Base-by-base conservation (phyloP, 2,888 invertebrate genomes). In the Neria commutata region DNA sequence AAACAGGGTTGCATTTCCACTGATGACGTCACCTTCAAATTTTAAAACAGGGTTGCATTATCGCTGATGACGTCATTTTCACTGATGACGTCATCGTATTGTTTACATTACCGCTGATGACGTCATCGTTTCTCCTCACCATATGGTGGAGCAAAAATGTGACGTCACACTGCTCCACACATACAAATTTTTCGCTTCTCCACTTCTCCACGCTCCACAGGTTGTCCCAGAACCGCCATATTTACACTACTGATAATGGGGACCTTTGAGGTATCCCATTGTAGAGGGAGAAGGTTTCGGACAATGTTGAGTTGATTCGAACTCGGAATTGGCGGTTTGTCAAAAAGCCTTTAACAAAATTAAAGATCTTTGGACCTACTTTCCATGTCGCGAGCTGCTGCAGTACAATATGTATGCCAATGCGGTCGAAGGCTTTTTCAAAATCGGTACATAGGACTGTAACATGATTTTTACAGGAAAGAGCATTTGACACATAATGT, bases 401-500 rank as follows among this genome's bases (percentile, higher is more conserved):
- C 23, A 55, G 45, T 21, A 61, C 34, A n/a, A 55, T 34, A 25
- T 53, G 56, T 2, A 48, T 16, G 11, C 61, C 50, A 19, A 48
- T 50, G 23, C 54, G 57, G 16, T 56, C 47, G 25, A 51, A 55
- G 2, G 56, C 42, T 48, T 51, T 60, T 53, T 60, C 56, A 3
- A 60, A 56, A 23, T 49, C 60, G 17, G 53, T 42, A 17, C 48
- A 37, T 19, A 58, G 33, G 37, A 61, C 34, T 29, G 58, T 51
- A 16, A 58, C 51, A 40, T 58, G 56, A 25, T 59, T 62, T 49
- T 60, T 55, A 48, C 54, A 24, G 34, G 24, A 61, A 48, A 50
- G 49, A 45, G 50, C 54, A 26, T 47, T 45, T 29, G 58, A 58
- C 16, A 53, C 14, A 16, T 21, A 51, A 16, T 34, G 34, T 11